phyloP scores from a whole-genome alignment of 2,113 vertebrate genomes.

The Columbina picui region DNA sequence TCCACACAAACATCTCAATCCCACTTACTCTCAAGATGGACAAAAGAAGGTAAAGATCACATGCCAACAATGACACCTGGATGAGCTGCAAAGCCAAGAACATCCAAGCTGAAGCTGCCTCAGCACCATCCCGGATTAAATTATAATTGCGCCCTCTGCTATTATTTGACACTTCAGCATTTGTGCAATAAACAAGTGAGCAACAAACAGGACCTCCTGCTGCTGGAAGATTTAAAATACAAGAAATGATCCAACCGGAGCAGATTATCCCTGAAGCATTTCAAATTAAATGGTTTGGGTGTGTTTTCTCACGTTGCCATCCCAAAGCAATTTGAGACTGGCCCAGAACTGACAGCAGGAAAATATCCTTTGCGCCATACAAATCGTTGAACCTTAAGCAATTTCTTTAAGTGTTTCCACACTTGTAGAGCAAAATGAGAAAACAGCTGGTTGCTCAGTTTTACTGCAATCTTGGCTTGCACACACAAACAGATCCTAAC shows the following conservation, averaged over 20 bases:
- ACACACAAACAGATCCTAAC: background rate
- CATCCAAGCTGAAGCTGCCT: background rate
- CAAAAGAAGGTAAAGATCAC: background rate
- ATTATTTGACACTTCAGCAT: background rate
- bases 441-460: conserved; percentile 11
- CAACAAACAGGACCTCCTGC: background rate
- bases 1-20: background rate
- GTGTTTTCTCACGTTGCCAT: conserved; percentile 22
- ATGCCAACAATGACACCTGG: background rate
- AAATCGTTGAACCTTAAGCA: conserved; percentile 59
- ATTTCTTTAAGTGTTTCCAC: conserved; percentile 41
- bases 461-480: background rate
- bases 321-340: conserved; percentile 33
- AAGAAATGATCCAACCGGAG: background rate
- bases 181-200: conserved; percentile 25
- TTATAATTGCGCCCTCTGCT: background rate
- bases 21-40: accelerated
- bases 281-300: conserved; percentile 15
- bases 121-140: background rate
- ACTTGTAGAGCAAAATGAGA: conserved; percentile 6
- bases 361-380: conserved; percentile 12
- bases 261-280: conserved; percentile 42
- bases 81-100: background rate
- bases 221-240: conserved; percentile 1
- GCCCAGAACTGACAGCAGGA: conserved; percentile 44